A percentile compares a stretch with the other conserved stretches of the same genome.
These are phyloP conservation scores for Ceratothoa steindachneri DNA, from an alignment of 2,888 invertebrate species.

Conservation along the genomic window DNA sequence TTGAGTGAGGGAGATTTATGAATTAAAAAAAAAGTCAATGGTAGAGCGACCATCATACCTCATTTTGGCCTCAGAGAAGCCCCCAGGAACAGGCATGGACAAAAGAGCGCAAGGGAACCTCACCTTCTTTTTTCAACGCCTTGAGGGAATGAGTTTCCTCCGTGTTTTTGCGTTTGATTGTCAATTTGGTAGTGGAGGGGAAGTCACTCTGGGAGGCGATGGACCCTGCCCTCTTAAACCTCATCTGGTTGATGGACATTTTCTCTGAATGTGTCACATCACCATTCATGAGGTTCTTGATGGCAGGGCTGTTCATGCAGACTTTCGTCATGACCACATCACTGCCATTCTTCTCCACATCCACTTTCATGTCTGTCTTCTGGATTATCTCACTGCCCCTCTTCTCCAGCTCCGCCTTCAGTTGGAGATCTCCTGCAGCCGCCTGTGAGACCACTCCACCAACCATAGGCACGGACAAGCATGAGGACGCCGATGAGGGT, in stretches of 20 bases:
- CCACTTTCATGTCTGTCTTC: conserved; percentile 21
- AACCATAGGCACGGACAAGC: background rate
- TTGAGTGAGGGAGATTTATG: too few species aligned
- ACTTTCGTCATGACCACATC: conserved; percentile 7
- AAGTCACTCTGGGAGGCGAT: conserved; percentile 15
- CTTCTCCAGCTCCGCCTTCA: conserved; percentile 37
- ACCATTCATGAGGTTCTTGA: conserved; percentile 31
- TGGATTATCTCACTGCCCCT: conserved; percentile 24
- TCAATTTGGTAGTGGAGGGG: conserved; percentile 33
- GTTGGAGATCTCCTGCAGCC: conserved; percentile 15
- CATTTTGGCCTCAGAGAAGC: too few species aligned
- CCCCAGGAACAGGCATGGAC: too few species aligned
- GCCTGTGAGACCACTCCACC: too few species aligned
- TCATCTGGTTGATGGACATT: conserved; percentile 3
- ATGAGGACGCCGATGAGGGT: background rate
- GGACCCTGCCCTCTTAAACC: conserved; percentile 6
- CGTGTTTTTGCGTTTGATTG: conserved; percentile 45
- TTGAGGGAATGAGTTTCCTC: conserved; percentile 37
- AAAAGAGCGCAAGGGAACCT: too few species aligned
- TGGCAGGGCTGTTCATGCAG: background rate
- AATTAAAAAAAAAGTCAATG: too few species aligned
- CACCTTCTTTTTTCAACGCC: conserved; percentile 43
- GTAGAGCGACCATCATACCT: too few species aligned
- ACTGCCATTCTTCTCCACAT: conserved; percentile 17
- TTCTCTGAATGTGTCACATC: conserved; percentile 35